Base-by-base conservation (phyloP, 1,140 invertebrate genomes). In the Leptestheria dahalacensis region DNA sequence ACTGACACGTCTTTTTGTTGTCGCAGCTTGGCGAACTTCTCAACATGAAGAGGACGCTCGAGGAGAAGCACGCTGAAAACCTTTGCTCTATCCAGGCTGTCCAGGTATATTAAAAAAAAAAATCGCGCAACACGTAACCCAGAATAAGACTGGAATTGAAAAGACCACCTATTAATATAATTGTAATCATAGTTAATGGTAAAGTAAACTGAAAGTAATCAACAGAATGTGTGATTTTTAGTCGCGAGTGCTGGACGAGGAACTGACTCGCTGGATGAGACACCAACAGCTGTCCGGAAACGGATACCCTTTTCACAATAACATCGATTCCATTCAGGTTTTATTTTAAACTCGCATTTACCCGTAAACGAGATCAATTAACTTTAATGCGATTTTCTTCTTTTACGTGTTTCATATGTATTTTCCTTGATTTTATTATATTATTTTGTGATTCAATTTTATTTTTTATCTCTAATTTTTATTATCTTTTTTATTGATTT, bases 241-340 rank as follows among this genome's bases (percentile, higher is more conserved):
- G 33, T 41, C 81, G 0, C 77, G 81, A 64, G 85, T 96, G 1
- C 73, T 97, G 1, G 88, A 95, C 65, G 87, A 89, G 48, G 88
- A 96, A 72, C 75, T 97, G 3, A 93, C 92, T 58, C 79, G 79
- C 47, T 97, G 94, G 94, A 93, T 94, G 68, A 76, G 91, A 25
- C 85, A 92, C 64, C 94, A 97, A 66, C 91, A 95, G 65, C 72
- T 95, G 26, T 82, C 86, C 21, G 92, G 92, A 2, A 97, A 96
- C 74, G 93, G 93, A 0, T 83, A 85, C 0, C 78, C 79, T 1
- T 88, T 93, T 69, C 84, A 84, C 62, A 62, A 47, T 25, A 85
- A 81, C 58, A 74, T 97, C 33, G 90, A 96, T 68, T 79, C 81
- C 1, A 88, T 97, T 63, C 93, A 97, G 73, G 84, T 88, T 66